Conservation (phyloP, 2,888 invertebrate genomes). For the Sinodicranocentrus sp. region DNA sequence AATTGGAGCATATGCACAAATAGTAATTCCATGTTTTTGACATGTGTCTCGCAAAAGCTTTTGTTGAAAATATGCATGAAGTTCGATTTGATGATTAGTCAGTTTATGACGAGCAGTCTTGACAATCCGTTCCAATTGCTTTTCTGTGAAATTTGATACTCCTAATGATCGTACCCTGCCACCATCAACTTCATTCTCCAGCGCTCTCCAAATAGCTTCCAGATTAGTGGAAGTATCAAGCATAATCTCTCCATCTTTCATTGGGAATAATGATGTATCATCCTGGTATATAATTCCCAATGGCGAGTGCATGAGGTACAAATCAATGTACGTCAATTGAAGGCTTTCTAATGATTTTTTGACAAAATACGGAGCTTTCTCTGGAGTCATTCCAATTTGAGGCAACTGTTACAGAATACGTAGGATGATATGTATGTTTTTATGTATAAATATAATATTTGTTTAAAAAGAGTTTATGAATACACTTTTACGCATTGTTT, state of each 20-base stretch:
- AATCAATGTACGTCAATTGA: conserved; percentile 88
- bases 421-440: too few species aligned
- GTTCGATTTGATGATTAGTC: conserved; percentile 81
- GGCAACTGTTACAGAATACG: too few species aligned
- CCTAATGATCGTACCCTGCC: conserved; percentile 90
- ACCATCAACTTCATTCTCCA: conserved; percentile 84
- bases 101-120: conserved; percentile 79
- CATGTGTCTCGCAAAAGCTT: conserved; percentile 82
- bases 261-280: conserved; percentile 80
- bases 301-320: conserved; percentile 90
- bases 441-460: neutral
- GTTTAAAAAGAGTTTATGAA: neutral
- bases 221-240: conserved; percentile 80
- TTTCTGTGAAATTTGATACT: conserved; percentile 89
- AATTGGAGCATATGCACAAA: conserved; percentile 89
- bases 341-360: conserved; percentile 84
- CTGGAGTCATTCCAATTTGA: conserved; percentile 82
- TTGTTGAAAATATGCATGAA: conserved; percentile 89
- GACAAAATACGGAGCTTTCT: conserved; percentile 84
- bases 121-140: conserved; percentile 85
- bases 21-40: conserved; percentile 83
- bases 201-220: conserved; percentile 84
- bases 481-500: neutral
- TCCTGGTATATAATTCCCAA: conserved; percentile 84
- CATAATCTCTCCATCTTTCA: conserved; percentile 57